phyloP scores from a whole-genome alignment of 2,888 invertebrate species.

The Galerucella pusilla region DNA sequence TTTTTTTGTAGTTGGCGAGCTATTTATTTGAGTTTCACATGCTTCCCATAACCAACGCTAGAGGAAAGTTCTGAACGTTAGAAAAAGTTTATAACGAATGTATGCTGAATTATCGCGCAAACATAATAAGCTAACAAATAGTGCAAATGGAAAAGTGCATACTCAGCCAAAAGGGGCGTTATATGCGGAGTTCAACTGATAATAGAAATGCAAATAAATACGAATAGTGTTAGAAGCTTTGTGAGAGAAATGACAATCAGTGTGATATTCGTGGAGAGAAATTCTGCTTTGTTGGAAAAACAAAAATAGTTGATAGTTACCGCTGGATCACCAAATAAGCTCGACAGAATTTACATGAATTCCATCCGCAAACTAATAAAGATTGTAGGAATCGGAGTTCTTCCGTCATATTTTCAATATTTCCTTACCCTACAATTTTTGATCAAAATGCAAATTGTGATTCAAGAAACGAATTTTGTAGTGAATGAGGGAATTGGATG shows the following conservation, averaged over 20 bases:
- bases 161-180: neutral
- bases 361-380: too few relatives aligned
- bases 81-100: neutral
- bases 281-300: too few relatives aligned
- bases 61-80: slow-evolving; percentile 5
- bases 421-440: too few relatives aligned
- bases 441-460: too few relatives aligned
- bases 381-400: too few relatives aligned
- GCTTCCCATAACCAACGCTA: slow-evolving; percentile 1
- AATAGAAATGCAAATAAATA: neutral
- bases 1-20: slow-evolving; percentile 4
- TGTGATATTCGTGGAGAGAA: neutral
- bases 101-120: slow-evolving; percentile 7
- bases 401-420: too few relatives aligned
- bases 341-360: too few relatives aligned
- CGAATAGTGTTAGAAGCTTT: neutral
- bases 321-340: too few relatives aligned
- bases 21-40: slow-evolving; percentile 17
- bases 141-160: neutral
- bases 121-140: slow-evolving; percentile 16
- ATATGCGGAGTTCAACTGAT: neutral
- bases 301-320: too few relatives aligned
- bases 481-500: too few relatives aligned
- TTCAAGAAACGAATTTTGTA: too few relatives aligned
- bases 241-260: neutral